These are phyloP conservation scores for Habroteleia sp. DNA, from an alignment of 2,888 invertebrate species.

Conservation along the genomic window DNA sequence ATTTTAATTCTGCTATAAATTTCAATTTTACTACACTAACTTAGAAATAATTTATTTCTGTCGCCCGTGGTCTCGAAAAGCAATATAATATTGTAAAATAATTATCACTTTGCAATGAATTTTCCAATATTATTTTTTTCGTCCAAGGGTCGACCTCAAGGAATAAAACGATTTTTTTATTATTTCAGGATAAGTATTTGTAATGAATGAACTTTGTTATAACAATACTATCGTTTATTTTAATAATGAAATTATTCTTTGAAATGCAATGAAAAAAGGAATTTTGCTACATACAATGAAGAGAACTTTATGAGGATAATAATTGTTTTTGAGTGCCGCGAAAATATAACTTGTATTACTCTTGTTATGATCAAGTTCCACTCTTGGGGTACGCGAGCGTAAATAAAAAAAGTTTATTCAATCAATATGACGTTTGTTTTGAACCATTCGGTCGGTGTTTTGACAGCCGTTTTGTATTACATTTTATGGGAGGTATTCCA, in stretches of 20 bases:
- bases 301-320: conserved; percentile 14
- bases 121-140: no score
- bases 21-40: no score
- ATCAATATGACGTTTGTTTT: conserved; percentile 12
- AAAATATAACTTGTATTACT: conserved; percentile 13
- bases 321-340: conserved; percentile 12
- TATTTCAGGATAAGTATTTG: no score
- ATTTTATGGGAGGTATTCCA: conserved; percentile 10
- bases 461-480: no score
- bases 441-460: not conserved
- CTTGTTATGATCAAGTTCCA: conserved; percentile 17
- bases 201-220: conserved; percentile 20
- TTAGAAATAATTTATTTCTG: no score
- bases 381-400: conserved; percentile 2
- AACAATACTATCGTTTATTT: conserved; percentile 26
- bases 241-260: conserved; percentile 22
- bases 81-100: no score
- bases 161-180: no score
- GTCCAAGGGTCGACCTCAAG: no score
- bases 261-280: conserved; percentile 6
- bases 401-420: conserved; percentile 14
- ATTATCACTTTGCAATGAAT: no score
- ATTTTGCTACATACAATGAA: not conserved
- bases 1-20: no score
- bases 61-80: no score